These are phyloP conservation scores for Typhlichthys subterraneus DNA, from an alignment of 2,797 vertebrate species.

Conservation along the genomic window DNA sequence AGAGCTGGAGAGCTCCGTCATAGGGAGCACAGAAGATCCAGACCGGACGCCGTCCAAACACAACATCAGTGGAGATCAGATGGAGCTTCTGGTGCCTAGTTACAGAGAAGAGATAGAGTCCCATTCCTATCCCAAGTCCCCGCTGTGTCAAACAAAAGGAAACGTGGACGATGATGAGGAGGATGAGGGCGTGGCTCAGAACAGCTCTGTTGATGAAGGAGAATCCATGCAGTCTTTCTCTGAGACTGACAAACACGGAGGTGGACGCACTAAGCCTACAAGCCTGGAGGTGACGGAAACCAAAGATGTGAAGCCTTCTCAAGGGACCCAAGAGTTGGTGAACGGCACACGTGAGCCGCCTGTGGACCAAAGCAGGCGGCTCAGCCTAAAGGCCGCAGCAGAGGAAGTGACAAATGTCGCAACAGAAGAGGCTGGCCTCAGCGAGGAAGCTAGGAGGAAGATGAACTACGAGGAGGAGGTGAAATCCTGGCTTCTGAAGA, in stretches of 20 bases:
- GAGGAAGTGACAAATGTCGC: constrained; percentile 50
- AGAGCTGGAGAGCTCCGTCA: constrained; percentile 82
- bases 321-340: constrained; percentile 41
- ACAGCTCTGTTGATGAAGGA: constrained; percentile 62
- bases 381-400: constrained; percentile 58
- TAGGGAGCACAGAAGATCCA: constrained; percentile 50
- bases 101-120: constrained; percentile 3
- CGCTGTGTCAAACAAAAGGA: constrained; percentile 28
- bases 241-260: constrained; percentile 41
- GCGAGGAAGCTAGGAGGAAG: constrained; percentile 70
- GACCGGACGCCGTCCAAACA: constrained; percentile 53
- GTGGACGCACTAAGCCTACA: constrained; percentile 19
- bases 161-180: constrained; percentile 59
- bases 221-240: constrained; percentile 46
- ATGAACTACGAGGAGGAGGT: constrained; percentile 88
- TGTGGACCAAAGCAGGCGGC: constrained; percentile 48
- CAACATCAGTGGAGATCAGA: constrained; percentile 29
- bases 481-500: constrained; percentile 91
- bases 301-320: constrained; percentile 46
- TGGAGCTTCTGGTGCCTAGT: constrained; percentile 24
- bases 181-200: constrained; percentile 68
- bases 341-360: constrained; percentile 15
- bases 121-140: background rate
- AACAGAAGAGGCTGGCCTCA: constrained; percentile 42
- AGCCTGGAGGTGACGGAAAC: constrained; percentile 26